Percentiles rank a stretch among this genome's conserved stretches.
phyloP scores from a whole-genome alignment of 2,888 invertebrate species.

The Andrena camellia region DNA sequence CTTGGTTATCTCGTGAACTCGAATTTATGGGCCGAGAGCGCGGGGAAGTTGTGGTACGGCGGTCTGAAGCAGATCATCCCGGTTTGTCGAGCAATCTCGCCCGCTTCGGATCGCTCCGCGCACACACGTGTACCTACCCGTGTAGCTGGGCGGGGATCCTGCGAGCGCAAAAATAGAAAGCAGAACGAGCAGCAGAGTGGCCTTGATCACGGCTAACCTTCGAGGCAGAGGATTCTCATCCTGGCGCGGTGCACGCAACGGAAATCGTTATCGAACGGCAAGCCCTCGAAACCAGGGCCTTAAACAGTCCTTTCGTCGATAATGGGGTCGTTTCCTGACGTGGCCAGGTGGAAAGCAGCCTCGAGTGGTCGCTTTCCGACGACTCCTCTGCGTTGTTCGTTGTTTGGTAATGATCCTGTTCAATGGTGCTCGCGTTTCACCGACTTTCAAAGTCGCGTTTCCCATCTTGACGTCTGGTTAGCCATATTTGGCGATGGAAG shows the following conservation, averaged over 20 bases:
- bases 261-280: constrained; percentile 58
- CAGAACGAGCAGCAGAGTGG: constrained; percentile 42
- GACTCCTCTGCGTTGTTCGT: constrained; percentile 9
- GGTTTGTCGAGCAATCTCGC: constrained; percentile 13
- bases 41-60: background rate
- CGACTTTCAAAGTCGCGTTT: background rate
- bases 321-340: constrained; percentile 57
- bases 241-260: constrained; percentile 41
- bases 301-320: constrained; percentile 55
- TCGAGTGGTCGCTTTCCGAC: background rate
- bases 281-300: constrained; percentile 30
- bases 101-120: background rate
- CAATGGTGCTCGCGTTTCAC: background rate
- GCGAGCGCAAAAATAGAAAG: constrained; percentile 50
- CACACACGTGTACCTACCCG: background rate
- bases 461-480: too few relatives aligned
- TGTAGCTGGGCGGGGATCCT: constrained; percentile 32
- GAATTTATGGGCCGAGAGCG: constrained; percentile 20
- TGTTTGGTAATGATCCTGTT: background rate
- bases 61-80: constrained; percentile 12
- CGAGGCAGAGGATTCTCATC: constrained; percentile 51
- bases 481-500: too few relatives aligned
- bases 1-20: constrained; percentile 16
- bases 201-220: constrained; percentile 56
- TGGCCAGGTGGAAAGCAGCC: constrained; percentile 50